These are phyloP conservation scores for Drosophila bipectinata DNA, from an alignment of 1,140 invertebrate genomes.

Conservation along the genomic window DNA sequence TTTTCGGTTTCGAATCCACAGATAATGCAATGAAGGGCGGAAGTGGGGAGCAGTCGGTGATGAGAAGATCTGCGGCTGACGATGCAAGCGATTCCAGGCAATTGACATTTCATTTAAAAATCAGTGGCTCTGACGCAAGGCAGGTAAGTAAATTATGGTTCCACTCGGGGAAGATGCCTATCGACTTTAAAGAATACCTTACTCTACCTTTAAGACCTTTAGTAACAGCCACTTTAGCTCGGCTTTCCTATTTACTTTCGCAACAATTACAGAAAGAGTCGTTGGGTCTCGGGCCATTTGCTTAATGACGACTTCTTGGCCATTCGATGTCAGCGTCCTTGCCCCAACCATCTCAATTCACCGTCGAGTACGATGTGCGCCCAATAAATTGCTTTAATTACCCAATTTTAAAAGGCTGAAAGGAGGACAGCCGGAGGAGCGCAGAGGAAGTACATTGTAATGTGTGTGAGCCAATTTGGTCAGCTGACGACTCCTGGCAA, in stretches of 20 bases:
- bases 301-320: slow-evolving; percentile 71
- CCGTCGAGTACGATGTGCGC: slow-evolving; percentile 25
- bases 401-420: slow-evolving; percentile 70
- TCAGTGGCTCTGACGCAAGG: neutral
- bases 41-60: slow-evolving; percentile 1
- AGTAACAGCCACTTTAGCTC: neutral
- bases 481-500: slow-evolving; percentile 38
- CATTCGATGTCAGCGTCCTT: slow-evolving; percentile 25
- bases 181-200: neutral
- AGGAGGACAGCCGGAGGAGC: slow-evolving; percentile 1
- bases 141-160: neutral
- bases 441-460: slow-evolving; percentile 50
- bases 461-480: slow-evolving; percentile 70
- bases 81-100: slow-evolving; percentile 17
- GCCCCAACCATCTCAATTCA: slow-evolving; percentile 19
- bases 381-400: slow-evolving; percentile 82
- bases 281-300: slow-evolving; percentile 38
- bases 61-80: neutral
- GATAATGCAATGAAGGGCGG: slow-evolving; percentile 49
- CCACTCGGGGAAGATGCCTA: no score
- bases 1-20: slow-evolving; percentile 44
- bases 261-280: slow-evolving; percentile 31
- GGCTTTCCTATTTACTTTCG: slow-evolving; percentile 30
- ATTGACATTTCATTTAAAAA: slow-evolving; percentile 36
- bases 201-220: neutral